phyloP scores from a whole-genome alignment of 2,113 vertebrate species.

The Pipra filicauda region DNA sequence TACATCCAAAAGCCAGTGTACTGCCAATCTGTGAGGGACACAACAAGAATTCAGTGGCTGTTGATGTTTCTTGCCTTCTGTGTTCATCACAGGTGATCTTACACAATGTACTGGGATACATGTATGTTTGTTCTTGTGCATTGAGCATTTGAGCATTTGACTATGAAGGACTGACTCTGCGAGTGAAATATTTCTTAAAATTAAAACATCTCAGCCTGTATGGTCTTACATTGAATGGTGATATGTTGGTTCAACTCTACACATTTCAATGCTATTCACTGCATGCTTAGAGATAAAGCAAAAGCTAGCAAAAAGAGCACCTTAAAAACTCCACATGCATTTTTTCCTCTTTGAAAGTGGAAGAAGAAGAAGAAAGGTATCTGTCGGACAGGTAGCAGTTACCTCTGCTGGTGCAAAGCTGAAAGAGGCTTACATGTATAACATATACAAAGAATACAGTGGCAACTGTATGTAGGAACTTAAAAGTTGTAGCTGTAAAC shows the following conservation, averaged over 20 bases:
- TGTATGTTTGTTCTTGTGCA: not conserved
- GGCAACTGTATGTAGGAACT: not conserved
- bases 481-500: not conserved
- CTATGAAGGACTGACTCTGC: not conserved
- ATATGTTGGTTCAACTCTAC: not conserved
- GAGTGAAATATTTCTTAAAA: not conserved
- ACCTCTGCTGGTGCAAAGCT: not conserved
- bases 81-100: not conserved
- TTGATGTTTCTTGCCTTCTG: not conserved
- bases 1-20: not conserved
- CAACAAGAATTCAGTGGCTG: not conserved
- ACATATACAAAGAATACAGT: not conserved
- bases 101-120: rapidly evolving
- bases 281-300: not conserved
- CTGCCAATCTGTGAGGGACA: not conserved
- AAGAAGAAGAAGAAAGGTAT: not conserved
- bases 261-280: not conserved
- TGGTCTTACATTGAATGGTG: not conserved
- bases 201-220: not conserved
- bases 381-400: not conserved
- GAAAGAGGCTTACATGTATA: not conserved
- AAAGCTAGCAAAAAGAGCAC: not conserved
- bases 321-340: not conserved
- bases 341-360: not conserved
- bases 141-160: not conserved